Conservation (phyloP, 2,888 invertebrate genomes). For the Strigamia maritima region DNA sequence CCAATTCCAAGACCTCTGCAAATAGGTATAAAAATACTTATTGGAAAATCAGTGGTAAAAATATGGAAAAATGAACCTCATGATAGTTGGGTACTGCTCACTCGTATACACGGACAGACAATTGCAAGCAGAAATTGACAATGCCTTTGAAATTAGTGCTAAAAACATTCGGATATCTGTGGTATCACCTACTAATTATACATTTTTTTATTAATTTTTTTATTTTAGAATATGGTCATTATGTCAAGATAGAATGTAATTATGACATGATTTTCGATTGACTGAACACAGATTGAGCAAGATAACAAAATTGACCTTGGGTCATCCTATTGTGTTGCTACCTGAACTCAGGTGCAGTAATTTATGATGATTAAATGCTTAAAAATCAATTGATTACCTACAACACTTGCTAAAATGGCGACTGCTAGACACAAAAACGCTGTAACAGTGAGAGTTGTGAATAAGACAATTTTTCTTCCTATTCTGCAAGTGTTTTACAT, state of each 20-base stretch:
- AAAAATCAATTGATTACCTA: not conserved
- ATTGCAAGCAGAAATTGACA: not conserved
- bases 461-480: not conserved
- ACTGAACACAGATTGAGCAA: not conserved
- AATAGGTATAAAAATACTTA: not conserved
- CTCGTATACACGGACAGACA: not conserved
- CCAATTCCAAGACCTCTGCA: conserved; percentile 4
- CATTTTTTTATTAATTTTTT: not conserved
- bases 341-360: too few relatives aligned
- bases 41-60: not conserved
- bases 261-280: not conserved
- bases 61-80: not conserved
- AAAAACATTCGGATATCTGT: not conserved
- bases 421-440: not conserved
- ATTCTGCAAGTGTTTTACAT: not conserved
- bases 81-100: conserved; percentile 1
- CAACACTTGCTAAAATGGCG: not conserved
- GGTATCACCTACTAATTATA: not conserved
- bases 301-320: not conserved
- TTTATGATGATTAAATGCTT: not conserved
- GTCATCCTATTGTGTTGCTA: too few relatives aligned
- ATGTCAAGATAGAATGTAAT: too few relatives aligned
- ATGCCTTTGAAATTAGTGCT: not conserved
- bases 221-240: not conserved
- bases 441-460: not conserved